A percentile compares a stretch with the other conserved stretches of the same genome.
Conservation (phyloP, 2,888 invertebrate genomes). For the Pterobdella sp. region DNA sequence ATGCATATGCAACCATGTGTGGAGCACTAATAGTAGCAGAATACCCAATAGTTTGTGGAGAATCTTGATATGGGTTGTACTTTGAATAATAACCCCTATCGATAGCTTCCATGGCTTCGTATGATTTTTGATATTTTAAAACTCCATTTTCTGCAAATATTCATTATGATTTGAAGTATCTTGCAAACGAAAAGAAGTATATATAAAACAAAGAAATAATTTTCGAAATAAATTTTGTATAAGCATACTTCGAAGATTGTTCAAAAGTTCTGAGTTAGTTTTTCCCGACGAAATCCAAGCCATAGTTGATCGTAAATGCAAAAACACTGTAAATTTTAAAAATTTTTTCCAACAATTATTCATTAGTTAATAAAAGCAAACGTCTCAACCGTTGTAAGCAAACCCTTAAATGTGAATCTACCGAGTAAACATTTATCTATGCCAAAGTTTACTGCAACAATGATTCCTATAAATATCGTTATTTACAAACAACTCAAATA, state of each 20-base stretch:
- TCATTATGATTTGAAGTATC: neutral
- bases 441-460: no score
- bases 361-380: no score
- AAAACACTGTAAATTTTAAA: neutral
- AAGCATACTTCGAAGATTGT: slow-evolving; percentile 32
- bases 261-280: slow-evolving; percentile 36
- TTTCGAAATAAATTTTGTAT: neutral
- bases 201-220: neutral
- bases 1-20: slow-evolving; percentile 46
- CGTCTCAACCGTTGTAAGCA: no score
- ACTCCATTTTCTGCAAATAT: slow-evolving; percentile 46
- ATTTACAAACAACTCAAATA: no score
- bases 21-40: slow-evolving; percentile 61
- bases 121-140: slow-evolving; percentile 44
- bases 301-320: slow-evolving; percentile 31
- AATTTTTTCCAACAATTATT: no score
- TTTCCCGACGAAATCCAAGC: slow-evolving; percentile 40
- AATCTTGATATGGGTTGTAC: slow-evolving; percentile 47
- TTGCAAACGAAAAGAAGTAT: neutral
- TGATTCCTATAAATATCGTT: no score
- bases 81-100: slow-evolving; percentile 48
- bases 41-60: slow-evolving; percentile 69
- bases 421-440: no score
- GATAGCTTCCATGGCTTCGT: slow-evolving; percentile 47
- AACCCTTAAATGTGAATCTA: no score